Conservation (phyloP, 92 coral and sea anemone genomes). For the Bergia puertoricense region DNA sequence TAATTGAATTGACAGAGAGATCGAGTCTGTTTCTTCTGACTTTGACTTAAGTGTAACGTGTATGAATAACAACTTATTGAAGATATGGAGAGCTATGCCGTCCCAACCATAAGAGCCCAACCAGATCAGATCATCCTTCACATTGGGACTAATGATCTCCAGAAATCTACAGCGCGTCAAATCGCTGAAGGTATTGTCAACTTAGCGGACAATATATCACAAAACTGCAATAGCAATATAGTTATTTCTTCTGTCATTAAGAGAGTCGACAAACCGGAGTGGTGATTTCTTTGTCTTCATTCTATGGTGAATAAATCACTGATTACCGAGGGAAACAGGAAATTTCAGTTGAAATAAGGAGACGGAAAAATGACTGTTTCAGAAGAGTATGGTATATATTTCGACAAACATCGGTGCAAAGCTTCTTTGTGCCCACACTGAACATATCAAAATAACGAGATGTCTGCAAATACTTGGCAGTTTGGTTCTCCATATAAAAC, state of each 20-base stretch:
- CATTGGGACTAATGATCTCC: not conserved
- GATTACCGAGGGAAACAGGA: not conserved
- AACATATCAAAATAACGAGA: too few relatives aligned
- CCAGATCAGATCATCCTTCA: not conserved
- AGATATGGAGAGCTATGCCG: too few relatives aligned
- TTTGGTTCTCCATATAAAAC: too few relatives aligned
- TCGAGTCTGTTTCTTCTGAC: too few relatives aligned
- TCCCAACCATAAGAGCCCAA: too few relatives aligned
- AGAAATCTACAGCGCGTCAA: not conserved
- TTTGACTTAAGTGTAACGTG: too few relatives aligned
- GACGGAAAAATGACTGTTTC: not conserved
- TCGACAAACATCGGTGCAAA: not conserved
- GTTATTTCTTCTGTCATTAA: not conserved
- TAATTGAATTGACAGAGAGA: too few relatives aligned
- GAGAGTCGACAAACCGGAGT: not conserved
- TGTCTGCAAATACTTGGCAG: too few relatives aligned
- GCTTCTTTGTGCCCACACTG: too few relatives aligned
- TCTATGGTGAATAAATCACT: not conserved
- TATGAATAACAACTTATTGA: too few relatives aligned
- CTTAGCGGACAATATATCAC: not conserved
- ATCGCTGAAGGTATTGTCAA: not conserved
- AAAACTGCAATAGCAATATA: not conserved
- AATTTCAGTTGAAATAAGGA: not conserved
- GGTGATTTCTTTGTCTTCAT: not conserved
- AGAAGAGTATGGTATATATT: not conserved